Base-by-base conservation (phyloP, 2,888 invertebrate species). In the Litoditis marina region DNA sequence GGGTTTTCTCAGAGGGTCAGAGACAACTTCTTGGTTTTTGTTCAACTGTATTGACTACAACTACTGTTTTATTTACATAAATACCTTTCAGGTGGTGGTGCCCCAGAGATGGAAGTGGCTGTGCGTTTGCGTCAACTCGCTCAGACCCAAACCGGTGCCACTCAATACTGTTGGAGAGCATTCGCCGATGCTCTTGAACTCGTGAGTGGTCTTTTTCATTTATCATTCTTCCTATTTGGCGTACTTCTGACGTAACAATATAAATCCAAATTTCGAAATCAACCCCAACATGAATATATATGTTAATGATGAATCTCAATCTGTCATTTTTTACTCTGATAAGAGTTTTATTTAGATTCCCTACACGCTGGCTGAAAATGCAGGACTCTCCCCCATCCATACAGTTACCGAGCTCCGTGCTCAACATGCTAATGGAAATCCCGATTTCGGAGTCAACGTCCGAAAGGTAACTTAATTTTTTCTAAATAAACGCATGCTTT, bases 331-430 rank as follows among this genome's bases (percentile, higher is more conserved):
- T 25, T 25, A 49, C 4, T n/a, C 11, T n/a, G 7, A n/a, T 44
- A 52, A 57, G 6, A 32, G 34, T 36, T 28, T 52, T 52, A 22
- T 56, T 34, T 90, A 92, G 27, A 90, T 94, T 81, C 93, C 93
- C 22, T 91, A 89, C 72, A 94, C 93, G 4, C 85, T 94, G 78
- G 91, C 93, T 2, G 93, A 93, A 85, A 93, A 93, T 87, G 91
- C 91, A 34, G 94, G 94, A 44, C 86, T 94, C 60, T 93, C 92
- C 85, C 90, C 94, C 1, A 93, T 95, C 82, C 89, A 90, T 76
- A 95, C 95, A 0, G 96, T 98, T 13, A 98, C 96, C 0, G 95
- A 96, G 85, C 86, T 98, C 76, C 89, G 96, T 66, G 94, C 92
- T 83, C 88, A 91, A 79, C 96, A 98, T 85, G 92, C 93, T 6